Conservation (phyloP, 2,888 invertebrate species). For the Tenthredo distinguenda region DNA sequence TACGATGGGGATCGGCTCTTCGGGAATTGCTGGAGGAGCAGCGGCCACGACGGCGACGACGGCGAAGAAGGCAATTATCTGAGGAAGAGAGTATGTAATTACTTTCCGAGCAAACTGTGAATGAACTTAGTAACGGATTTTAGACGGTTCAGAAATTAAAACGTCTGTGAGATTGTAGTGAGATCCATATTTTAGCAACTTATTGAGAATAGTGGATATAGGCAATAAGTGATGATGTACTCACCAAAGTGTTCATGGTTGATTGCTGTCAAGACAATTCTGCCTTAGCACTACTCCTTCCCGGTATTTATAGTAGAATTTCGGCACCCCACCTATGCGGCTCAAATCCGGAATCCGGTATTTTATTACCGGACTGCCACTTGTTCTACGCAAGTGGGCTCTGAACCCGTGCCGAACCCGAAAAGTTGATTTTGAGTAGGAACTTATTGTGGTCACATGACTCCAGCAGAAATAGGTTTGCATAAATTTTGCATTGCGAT, state of each 20-base stretch:
- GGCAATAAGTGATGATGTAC: not conserved
- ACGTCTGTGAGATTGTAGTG: not conserved
- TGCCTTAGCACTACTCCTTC: conserved; percentile 23
- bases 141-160: not conserved
- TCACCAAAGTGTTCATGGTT: conserved; percentile 47
- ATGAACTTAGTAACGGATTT: not conserved
- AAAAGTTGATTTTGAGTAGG: not conserved
- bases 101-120: not conserved
- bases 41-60: conserved; percentile 11
- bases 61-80: conserved; percentile 41
- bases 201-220: not conserved
- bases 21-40: not conserved
- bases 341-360: conserved; percentile 24
- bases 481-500: not conserved
- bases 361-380: conserved; percentile 5
- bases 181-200: not conserved
- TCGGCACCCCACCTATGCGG: conserved; percentile 38
- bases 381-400: conserved; percentile 10
- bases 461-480: not conserved
- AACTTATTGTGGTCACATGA: not conserved
- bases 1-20: conserved; percentile 54
- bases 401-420: not conserved
- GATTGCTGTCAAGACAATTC: conserved; percentile 43
- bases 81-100: not conserved
- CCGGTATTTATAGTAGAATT: conserved; percentile 44